Base-by-base conservation (phyloP, 2,113 vertebrate genomes). In the Lanius collurio region DNA sequence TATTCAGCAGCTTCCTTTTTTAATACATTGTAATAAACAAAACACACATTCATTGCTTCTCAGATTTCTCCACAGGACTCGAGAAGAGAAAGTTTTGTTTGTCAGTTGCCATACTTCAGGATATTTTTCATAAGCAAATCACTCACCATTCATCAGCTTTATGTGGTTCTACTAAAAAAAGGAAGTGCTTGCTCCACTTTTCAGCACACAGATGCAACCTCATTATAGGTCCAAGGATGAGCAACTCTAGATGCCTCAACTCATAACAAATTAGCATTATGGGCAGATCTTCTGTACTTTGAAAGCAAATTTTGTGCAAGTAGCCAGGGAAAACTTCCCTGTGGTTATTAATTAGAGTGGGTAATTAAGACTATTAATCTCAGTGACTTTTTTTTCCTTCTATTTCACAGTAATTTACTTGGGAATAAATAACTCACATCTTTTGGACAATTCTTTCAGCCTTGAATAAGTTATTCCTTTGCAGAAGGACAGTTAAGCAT, bases 321-420 rank as follows among this genome's bases (percentile, higher is more conserved):
- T n/a, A 94, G 78, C 79, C 79, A 89, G 83, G 78, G 94, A 95
- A 97, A 97, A 93, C 47, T 84, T 97, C 91, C 56, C 87, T 21
- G 39, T 80, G 87, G 95, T 91, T 97, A 90, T 96, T 96, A 97
- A 96, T 88, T 85, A 94, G 67, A 91, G 70, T 79, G 16, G 33
- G 67, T 96, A 97, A 98, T 97, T 97, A 97, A 96, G 93, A 90
- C 39, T 92, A 97, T 97, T 98, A 96, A 97, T 98, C 95, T 96
- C 93, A 96, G 86, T 35, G 37, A 89, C 63, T 88, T 96, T 92
- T 97, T 97, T 93, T 60, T 30, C 41, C 59, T 89, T 93, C n/a
- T 50, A 47, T 91, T 76, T 86, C 88, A 81, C 46, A 87, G 79
- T 46, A 67, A 60, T 49, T 82, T 97, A 93, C 82, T 94, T 89